phyloP scores from a whole-genome alignment of 2,888 invertebrate genomes.

The Corbicula japonica region DNA sequence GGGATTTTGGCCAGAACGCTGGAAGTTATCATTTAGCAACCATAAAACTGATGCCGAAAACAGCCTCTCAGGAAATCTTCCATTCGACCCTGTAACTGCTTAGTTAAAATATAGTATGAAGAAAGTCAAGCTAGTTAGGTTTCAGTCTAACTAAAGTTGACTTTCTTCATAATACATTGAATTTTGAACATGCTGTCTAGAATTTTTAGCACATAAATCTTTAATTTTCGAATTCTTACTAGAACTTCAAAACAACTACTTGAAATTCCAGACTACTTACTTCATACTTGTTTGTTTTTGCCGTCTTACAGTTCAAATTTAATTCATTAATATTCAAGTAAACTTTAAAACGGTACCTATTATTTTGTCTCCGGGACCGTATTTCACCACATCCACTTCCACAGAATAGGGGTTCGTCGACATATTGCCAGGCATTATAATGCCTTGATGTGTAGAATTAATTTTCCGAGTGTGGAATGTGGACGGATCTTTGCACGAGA shows the following conservation, averaged over 20 bases:
- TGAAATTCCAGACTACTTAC: too few species aligned
- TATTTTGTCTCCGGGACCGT: conserved; percentile 51
- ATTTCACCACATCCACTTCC: conserved; percentile 16
- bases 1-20: neutral
- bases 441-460: conserved; percentile 59
- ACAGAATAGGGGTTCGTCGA: conserved; percentile 49
- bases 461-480: conserved; percentile 56
- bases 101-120: too few species aligned
- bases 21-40: neutral
- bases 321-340: neutral
- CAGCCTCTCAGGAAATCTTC: too few species aligned
- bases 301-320: neutral
- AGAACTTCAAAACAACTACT: too few species aligned
- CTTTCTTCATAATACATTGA: too few species aligned
- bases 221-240: too few species aligned
- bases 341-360: conserved; percentile 32
- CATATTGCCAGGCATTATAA: conserved; percentile 57
- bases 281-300: neutral
- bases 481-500: conserved; percentile 64
- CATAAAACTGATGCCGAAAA: neutral
- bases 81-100: too few species aligned
- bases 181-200: too few species aligned
- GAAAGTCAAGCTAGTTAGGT: too few species aligned
- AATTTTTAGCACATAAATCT: too few species aligned
- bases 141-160: too few species aligned